phyloP scores from a whole-genome alignment of 23 tunicate species.

The Trididemnum clinides region DNA sequence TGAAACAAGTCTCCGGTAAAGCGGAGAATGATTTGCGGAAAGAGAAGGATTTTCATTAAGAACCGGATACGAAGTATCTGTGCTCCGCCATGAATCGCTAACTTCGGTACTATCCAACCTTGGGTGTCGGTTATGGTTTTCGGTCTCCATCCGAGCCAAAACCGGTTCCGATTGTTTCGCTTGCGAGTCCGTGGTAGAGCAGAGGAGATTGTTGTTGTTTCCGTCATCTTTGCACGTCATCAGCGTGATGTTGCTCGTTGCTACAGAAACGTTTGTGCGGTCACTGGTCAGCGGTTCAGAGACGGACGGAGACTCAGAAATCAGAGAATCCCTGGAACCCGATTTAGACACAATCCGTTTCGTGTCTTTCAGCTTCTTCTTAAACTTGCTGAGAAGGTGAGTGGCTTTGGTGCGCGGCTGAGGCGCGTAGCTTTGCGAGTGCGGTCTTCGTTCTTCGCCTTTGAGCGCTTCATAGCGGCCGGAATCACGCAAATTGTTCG shows the following conservation, averaged over 20 bases:
- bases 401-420: not conserved
- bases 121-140: not conserved
- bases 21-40: not conserved
- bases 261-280: not conserved
- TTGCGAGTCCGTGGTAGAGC: not conserved
- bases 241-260: not conserved
- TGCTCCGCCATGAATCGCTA: slow-evolving; percentile 25
- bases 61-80: slow-evolving; percentile 19
- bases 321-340: not conserved
- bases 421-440: not conserved
- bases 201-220: not conserved
- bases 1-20: not conserved
- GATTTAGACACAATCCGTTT: slow-evolving; percentile 5
- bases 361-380: slow-evolving; percentile 33
- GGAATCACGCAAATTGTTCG: not conserved
- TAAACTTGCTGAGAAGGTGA: not conserved
- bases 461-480: not conserved
- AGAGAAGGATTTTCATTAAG: not conserved
- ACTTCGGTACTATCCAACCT: slow-evolving; percentile 37
- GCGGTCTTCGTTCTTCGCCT: not conserved
- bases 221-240: not conserved
- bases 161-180: not conserved
- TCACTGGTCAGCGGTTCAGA: not conserved
- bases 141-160: not conserved
- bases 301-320: not conserved